phyloP scores from a whole-genome alignment of 2,113 vertebrate genomes.

The Cephalophus harveyi region DNA sequence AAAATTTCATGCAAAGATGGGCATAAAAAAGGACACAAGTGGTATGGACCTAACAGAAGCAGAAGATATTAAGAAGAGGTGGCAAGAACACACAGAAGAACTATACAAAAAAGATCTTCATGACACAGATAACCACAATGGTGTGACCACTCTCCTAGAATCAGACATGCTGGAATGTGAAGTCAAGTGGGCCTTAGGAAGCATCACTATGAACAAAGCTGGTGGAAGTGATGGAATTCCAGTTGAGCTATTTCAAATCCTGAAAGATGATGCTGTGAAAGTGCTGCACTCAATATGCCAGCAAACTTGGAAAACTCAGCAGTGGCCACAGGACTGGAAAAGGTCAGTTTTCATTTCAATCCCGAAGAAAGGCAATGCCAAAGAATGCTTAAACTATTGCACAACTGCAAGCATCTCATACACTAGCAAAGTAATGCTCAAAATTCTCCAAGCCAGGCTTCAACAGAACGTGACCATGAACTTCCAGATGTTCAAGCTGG shows the following conservation, averaged over 20 bases:
- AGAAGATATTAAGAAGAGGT: background rate
- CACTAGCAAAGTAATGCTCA: background rate
- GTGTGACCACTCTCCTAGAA: background rate
- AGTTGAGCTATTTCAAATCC: background rate
- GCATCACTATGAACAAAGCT: background rate
- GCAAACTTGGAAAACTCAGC: background rate
- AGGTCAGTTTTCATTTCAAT: background rate
- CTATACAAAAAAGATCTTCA: background rate
- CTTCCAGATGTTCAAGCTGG: background rate
- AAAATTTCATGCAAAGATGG: background rate
- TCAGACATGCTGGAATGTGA: background rate
- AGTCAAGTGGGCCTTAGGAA: background rate
- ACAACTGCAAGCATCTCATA: background rate
- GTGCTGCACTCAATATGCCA: background rate
- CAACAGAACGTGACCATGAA: rapidly evolving
- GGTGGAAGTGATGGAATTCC: background rate
- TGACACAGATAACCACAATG: background rate
- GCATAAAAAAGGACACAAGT: background rate
- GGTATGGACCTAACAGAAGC: background rate
- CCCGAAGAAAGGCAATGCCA: background rate
- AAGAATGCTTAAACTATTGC: background rate
- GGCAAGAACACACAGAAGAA: background rate
- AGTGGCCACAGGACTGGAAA: background rate
- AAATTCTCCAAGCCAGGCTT: background rate
- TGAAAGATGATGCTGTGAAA: background rate